These are phyloP conservation scores for Tipula lateralis DNA, from an alignment of 2,888 invertebrate species.

Conservation along the genomic window DNA sequence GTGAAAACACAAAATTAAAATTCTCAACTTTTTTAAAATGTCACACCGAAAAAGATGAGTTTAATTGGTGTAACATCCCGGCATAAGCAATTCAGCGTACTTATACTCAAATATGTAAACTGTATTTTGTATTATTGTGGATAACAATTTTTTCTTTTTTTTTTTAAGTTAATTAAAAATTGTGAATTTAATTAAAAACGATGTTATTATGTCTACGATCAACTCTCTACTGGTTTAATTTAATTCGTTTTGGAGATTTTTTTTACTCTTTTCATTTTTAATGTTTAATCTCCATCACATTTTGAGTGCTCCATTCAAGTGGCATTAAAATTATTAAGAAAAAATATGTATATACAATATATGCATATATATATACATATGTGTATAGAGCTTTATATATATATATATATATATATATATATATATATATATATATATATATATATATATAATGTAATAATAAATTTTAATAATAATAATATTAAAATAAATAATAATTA, in stretches of 20 bases:
- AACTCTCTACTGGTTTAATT: constrained; percentile 36
- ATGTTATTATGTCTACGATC: constrained; percentile 36
- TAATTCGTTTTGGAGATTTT: constrained; percentile 32
- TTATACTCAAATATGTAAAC: not conserved
- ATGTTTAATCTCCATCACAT: constrained; percentile 28
- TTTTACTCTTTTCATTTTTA: constrained; percentile 12
- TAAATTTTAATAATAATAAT: constrained; percentile 28
- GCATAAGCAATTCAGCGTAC: not conserved
- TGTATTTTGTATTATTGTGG: not conserved
- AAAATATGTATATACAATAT: not conserved
- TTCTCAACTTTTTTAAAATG: not conserved
- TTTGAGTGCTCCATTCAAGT: constrained; percentile 25
- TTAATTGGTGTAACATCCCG: not conserved
- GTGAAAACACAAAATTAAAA: not conserved
- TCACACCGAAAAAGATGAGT: not conserved
- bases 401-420: too few relatives aligned
- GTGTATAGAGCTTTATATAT: too few relatives aligned
- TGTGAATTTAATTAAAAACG: constrained; percentile 28
- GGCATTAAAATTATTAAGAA: not conserved
- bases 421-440: too few relatives aligned
- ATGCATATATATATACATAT: too few relatives aligned
- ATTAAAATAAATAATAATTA: constrained; percentile 28
- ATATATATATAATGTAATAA: constrained; percentile 20
- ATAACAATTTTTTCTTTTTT: not conserved
- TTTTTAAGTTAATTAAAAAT: constrained; percentile 24